Evolutionary conservation across 1,140 invertebrate genomes (phyloP).

Genomic region (Ips nitidus): DNA sequence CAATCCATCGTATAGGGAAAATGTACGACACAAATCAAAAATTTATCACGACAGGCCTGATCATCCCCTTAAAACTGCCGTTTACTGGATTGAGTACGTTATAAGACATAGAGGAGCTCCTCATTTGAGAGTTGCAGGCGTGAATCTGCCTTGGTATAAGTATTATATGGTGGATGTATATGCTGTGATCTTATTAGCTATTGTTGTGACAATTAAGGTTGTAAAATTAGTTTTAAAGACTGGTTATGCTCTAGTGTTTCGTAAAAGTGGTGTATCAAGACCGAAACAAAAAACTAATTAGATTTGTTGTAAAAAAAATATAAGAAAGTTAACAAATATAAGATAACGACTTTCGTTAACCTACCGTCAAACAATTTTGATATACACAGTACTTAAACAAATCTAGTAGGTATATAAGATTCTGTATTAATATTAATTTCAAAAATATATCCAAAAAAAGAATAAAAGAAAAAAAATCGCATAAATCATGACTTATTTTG

Average conservation of each 20-base stretch:
- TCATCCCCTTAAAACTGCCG: conserved; percentile 62
- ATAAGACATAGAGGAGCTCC: conserved; percentile 59
- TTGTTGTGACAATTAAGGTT: background rate
- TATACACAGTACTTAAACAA: too few relatives aligned
- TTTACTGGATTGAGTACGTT: conserved; percentile 72
- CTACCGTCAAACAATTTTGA: too few relatives aligned
- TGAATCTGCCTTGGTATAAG: conserved; percentile 59
- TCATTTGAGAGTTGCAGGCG: conserved; percentile 57
- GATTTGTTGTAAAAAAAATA: too few relatives aligned
- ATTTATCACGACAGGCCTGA: conserved; percentile 28
- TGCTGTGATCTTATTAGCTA: background rate
- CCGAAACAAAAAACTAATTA: background rate
- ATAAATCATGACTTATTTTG: too few relatives aligned
- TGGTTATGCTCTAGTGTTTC: background rate
- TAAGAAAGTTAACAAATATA: too few relatives aligned
- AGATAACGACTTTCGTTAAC: too few relatives aligned
- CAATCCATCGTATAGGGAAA: conserved; percentile 48
- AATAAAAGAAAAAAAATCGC: too few relatives aligned
- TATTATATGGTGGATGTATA: conserved; percentile 50
- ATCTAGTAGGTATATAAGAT: too few relatives aligned
- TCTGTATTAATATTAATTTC: too few relatives aligned
- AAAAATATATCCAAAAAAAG: too few relatives aligned
- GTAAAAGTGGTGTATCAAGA: too few relatives aligned
- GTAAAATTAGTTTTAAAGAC: background rate
- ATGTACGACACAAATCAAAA: conserved; percentile 56